These are phyloP conservation scores for Lissonota sp. DNA, from an alignment of 2,888 invertebrate genomes.

Conservation along the genomic window DNA sequence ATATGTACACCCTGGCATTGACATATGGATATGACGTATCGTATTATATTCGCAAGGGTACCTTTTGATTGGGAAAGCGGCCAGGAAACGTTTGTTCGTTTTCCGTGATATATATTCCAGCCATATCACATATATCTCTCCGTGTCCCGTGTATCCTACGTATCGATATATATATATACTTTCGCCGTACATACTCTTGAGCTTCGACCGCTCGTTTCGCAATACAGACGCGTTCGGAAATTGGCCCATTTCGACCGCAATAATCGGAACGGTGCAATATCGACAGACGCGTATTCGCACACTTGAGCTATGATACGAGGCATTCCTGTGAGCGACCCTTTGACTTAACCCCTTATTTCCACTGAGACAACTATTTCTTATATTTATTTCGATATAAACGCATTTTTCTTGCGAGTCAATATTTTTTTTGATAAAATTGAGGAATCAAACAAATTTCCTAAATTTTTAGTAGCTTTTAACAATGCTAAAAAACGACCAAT, in stretches of 20 bases:
- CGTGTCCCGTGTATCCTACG: conserved; percentile 36
- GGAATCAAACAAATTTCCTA: too few species aligned
- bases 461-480: too few species aligned
- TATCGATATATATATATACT: conserved; percentile 34
- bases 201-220: conserved; percentile 31
- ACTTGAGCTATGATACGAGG: conserved; percentile 22
- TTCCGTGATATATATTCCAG: conserved; percentile 37
- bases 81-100: conserved; percentile 28
- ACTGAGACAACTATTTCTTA: too few species aligned
- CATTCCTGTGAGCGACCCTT: background rate
- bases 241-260: conserved; percentile 64
- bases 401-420: too few species aligned
- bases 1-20: background rate
- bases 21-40: conserved; percentile 29
- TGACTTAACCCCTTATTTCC: background rate
- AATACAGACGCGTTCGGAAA: conserved; percentile 55
- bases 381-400: too few species aligned
- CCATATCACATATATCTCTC: conserved; percentile 51
- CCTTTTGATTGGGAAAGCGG: conserved; percentile 46
- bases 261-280: conserved; percentile 64
- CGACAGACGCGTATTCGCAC: conserved; percentile 29
- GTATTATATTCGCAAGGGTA: conserved; percentile 43
- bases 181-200: conserved; percentile 27
- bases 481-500: too few species aligned
- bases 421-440: too few species aligned